These are phyloP conservation scores for Chrysomela aeneicollis DNA, from an alignment of 2,888 invertebrate genomes.

Conservation along the genomic window DNA sequence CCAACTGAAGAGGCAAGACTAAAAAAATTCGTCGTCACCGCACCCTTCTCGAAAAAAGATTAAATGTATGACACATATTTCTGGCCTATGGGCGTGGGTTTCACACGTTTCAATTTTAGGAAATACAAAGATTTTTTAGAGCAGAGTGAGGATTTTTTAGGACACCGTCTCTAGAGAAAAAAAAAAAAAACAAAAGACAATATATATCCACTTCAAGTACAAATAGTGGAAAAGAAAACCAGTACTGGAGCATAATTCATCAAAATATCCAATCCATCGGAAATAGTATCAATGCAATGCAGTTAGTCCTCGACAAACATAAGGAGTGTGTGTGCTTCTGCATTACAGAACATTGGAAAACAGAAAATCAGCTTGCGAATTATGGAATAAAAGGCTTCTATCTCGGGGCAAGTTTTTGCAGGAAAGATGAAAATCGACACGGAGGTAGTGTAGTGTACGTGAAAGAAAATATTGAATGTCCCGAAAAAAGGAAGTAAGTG, in stretches of 20 bases:
- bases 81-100: neutral
- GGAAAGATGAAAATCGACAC: neutral
- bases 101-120: neutral
- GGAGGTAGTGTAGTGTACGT: neutral
- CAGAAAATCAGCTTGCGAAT: neutral
- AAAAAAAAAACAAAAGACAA: neutral
- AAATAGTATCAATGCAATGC: constrained; percentile 2
- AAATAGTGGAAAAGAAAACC: neutral
- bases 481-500: neutral
- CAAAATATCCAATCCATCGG: constrained; percentile 4
- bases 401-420: neutral
- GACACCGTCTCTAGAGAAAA: neutral
- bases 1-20: neutral
- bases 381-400: neutral
- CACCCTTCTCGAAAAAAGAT: neutral
- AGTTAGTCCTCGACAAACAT: neutral
- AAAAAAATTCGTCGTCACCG: neutral
- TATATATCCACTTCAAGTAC: neutral
- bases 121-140: neutral
- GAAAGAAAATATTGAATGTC: neutral
- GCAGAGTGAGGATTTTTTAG: neutral
- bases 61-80: neutral
- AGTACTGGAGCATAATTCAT: neutral
- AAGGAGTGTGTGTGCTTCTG: neutral
- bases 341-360: constrained; percentile 7